Percentiles rank a stretch among this genome's conserved stretches.
These are phyloP conservation scores for Poeciliopsis paucimaculata DNA, from an alignment of 2,797 vertebrate genomes.

Conservation along the genomic window DNA sequence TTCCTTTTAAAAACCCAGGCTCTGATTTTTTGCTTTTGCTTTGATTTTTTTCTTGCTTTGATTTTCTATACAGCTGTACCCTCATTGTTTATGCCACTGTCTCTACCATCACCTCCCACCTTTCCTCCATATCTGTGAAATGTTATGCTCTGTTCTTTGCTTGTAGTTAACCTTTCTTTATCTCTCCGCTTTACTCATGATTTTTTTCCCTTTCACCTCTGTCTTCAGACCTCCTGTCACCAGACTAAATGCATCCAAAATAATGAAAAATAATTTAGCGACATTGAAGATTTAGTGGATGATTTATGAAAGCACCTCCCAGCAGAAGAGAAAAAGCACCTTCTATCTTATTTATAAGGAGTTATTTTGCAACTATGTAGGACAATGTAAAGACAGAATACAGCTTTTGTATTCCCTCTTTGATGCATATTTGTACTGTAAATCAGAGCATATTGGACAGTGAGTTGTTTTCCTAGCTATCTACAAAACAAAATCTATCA, in stretches of 20 bases:
- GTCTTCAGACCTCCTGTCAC: conserved; percentile 36
- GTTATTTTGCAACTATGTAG: conserved; percentile 23
- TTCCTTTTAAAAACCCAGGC: conserved; percentile 30
- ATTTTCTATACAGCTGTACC: conserved; percentile 22
- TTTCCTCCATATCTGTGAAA: conserved; percentile 12
- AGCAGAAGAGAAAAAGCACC: neutral
- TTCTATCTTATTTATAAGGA: conserved; percentile 28
- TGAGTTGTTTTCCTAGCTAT: neutral
- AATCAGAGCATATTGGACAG: neutral
- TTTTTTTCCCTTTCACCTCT: conserved; percentile 10
- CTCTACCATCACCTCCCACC: conserved; percentile 1
- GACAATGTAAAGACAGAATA: conserved; percentile 20
- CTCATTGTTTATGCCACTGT: neutral
- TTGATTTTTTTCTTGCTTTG: conserved; percentile 13
- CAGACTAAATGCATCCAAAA: conserved; percentile 8
- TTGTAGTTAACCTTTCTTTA: conserved; percentile 15
- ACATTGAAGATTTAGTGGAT: conserved; percentile 24
- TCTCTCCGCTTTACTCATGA: conserved; percentile 8
- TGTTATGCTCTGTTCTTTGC: conserved; percentile 9
- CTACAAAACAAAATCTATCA: neutral
- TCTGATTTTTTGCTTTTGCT: neutral
- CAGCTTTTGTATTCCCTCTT: conserved; percentile 22
- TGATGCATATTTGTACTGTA: conserved; percentile 3
- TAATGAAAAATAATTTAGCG: conserved; percentile 21
- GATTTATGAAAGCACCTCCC: conserved; percentile 43